Evolutionary conservation across 2,888 invertebrate species (phyloP), one percentile per base, ranked within the genome.

Genomic region (Seladonia tumulorum): DNA sequence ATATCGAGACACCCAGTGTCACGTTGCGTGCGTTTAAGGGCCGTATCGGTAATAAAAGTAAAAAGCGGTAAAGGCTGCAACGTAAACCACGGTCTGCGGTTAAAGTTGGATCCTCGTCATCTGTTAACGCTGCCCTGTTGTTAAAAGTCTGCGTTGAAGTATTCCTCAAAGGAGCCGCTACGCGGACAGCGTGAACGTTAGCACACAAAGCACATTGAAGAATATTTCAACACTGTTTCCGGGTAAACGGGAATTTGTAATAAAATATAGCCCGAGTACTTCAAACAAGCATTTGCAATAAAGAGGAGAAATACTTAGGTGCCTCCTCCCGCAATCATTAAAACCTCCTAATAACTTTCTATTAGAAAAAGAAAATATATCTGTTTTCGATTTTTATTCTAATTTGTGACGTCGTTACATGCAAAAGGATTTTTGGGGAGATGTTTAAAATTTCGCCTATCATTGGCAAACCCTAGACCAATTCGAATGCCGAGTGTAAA

Each of bases 81-180:
- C 83, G 83, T 83, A 83, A 87, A 86, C 82, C 84, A 81, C 78
- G 72, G 79, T 77, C 78, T 83, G 87, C 81, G 89, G 85, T 85
- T 76, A 57, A 81, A 84, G 71, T 35, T 66, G 66, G 35, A 35
- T 66, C 35, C 66, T 22, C 66, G 66, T 66, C 66, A 35, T 66
- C 66, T 35, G 66, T 66, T 66, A 66, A 66, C 66, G 66, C 66
- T 35, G 35, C 75, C 75, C 57, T 18, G 57, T 57, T 70, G 74
- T 72, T 25, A 63, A 74, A 74, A 77, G 72, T 72, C 74, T 42
- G 53, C 39, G 75, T 66, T 49, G 70, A 49, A 70, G 72, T 57
- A 66, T 66, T 66, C 66, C 35, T 66, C 66, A 66, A 66, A 66
- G 66, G 22, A 66, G 66, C 66, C 66, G 66, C 66, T 66, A 66